phyloP scores from a whole-genome alignment of 2,888 invertebrate genomes.

The Hirtodrosophila histrioides region DNA sequence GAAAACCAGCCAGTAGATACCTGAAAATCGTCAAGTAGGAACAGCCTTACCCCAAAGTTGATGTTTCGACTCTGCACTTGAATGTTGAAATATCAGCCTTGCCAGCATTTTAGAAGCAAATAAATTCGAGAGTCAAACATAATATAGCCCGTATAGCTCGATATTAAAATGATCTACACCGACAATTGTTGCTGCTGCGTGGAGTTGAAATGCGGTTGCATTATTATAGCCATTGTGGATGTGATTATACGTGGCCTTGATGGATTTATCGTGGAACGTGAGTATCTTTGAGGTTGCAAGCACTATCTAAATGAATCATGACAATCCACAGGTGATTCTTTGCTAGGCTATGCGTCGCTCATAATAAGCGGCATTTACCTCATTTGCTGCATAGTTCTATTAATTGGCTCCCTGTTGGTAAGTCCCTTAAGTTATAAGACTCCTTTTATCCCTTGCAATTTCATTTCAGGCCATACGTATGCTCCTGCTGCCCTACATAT shows the following conservation, averaged over 20 bases:
- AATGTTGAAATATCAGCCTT: slow-evolving; percentile 5
- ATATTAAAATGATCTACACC: slow-evolving; percentile 56
- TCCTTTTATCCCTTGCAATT: neutral
- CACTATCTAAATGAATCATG: neutral
- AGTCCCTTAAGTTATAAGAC: neutral
- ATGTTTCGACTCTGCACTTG: too few relatives aligned
- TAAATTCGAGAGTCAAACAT: neutral
- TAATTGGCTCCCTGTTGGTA: slow-evolving; percentile 58
- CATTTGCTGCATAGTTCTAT: slow-evolving; percentile 48
- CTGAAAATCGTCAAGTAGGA: too few relatives aligned
- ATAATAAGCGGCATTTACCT: slow-evolving; percentile 64
- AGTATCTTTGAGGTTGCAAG: slow-evolving; percentile 16
- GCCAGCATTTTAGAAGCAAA: slow-evolving; percentile 5
- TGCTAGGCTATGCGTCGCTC: slow-evolving; percentile 45
- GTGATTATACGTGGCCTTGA: slow-evolving; percentile 65
- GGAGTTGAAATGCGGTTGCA: slow-evolving; percentile 57
- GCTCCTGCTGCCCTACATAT: slow-evolving; percentile 54
- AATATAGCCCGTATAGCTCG: neutral
- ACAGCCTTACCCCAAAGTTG: too few relatives aligned
- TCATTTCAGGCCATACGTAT: slow-evolving; percentile 32
- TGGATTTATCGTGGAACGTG: slow-evolving; percentile 58
- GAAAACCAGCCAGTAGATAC: too few relatives aligned
- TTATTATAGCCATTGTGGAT: slow-evolving; percentile 61
- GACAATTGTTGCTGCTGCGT: slow-evolving; percentile 64
- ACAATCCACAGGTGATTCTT: slow-evolving; percentile 28